Conservation (phyloP, 2,113 vertebrate genomes). For the Gobiocypris rarus region DNA sequence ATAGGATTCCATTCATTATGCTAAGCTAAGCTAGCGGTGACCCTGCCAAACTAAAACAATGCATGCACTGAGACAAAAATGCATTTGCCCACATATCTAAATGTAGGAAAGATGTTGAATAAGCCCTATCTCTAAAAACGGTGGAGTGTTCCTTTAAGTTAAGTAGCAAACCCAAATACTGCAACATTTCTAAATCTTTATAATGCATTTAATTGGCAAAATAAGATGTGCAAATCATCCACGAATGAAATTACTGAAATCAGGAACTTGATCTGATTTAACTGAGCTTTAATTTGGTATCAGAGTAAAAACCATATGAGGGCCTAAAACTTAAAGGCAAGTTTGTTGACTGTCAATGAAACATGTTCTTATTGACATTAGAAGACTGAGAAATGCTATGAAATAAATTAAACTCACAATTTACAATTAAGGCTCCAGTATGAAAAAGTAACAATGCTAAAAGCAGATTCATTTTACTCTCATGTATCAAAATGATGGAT, state of each 20-base stretch:
- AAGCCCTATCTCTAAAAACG: too few relatives aligned
- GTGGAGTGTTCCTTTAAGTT: too few relatives aligned
- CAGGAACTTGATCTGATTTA: neutral
- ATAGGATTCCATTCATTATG: too few relatives aligned
- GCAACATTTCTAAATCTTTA: neutral
- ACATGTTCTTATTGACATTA: slow-evolving; percentile 22
- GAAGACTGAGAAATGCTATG: slow-evolving; percentile 3
- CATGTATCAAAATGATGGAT: neutral
- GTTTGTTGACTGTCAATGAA: neutral
- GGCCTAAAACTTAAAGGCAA: slow-evolving; percentile 18
- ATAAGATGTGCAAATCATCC: slow-evolving; percentile 9
- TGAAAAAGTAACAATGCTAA: slow-evolving; percentile 11
- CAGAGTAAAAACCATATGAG: neutral
- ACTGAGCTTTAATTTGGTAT: slow-evolving; percentile 4
- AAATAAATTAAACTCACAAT: slow-evolving; percentile 10
- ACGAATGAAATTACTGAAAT: neutral
- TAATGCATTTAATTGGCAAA: slow-evolving; percentile 29
- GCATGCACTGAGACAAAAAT: too few relatives aligned
- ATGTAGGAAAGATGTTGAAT: too few relatives aligned
- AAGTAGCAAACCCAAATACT: slow-evolving; percentile 18
- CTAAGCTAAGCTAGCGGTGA: too few relatives aligned
- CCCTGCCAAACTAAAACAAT: too few relatives aligned
- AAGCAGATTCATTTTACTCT: slow-evolving; percentile 25
- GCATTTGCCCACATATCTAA: too few relatives aligned
- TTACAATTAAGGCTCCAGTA: slow-evolving; percentile 34